Percentiles rank a stretch among this genome's conserved stretches.
Evolutionary conservation across 2,797 vertebrate species (phyloP).

Genomic region (Cynodonichthys magdalenae): DNA sequence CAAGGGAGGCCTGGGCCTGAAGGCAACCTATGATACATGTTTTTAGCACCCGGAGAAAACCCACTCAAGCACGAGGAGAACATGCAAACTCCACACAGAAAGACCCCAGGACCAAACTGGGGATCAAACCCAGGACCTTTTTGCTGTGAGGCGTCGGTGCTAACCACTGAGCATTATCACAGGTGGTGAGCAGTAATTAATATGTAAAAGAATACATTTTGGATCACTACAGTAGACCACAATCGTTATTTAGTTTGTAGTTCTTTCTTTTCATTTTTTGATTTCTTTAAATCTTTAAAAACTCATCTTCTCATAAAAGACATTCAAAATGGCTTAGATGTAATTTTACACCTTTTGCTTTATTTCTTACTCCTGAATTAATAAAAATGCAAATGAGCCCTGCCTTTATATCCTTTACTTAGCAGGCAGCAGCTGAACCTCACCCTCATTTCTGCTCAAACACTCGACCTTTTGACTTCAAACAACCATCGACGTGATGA

Average conservation of each 20-base stretch:
- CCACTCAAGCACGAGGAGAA: too few species aligned
- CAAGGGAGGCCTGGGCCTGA: too few species aligned
- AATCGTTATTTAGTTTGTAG: background rate
- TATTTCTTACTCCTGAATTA: background rate
- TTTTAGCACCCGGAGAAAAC: too few species aligned
- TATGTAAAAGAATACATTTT: too few species aligned
- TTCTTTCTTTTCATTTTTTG: background rate
- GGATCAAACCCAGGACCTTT: too few species aligned
- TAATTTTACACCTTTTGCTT: background rate
- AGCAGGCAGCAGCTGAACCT: background rate
- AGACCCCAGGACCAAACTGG: too few species aligned
- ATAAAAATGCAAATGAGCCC: background rate
- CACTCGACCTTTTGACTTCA: background rate
- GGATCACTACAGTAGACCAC: too few species aligned
- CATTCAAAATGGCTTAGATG: background rate
- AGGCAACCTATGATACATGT: too few species aligned
- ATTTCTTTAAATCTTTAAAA: background rate
- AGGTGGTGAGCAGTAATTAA: too few species aligned
- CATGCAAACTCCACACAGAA: too few species aligned
- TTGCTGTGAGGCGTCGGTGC: too few species aligned
- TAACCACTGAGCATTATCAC: too few species aligned
- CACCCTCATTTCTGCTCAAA: slow-evolving; percentile 2
- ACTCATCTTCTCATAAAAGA: background rate
- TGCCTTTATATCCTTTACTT: background rate
- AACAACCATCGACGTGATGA: background rate